These are phyloP conservation scores for Caenorhabditis remanei DNA, from an alignment of 1,140 invertebrate genomes.

Conservation along the genomic window DNA sequence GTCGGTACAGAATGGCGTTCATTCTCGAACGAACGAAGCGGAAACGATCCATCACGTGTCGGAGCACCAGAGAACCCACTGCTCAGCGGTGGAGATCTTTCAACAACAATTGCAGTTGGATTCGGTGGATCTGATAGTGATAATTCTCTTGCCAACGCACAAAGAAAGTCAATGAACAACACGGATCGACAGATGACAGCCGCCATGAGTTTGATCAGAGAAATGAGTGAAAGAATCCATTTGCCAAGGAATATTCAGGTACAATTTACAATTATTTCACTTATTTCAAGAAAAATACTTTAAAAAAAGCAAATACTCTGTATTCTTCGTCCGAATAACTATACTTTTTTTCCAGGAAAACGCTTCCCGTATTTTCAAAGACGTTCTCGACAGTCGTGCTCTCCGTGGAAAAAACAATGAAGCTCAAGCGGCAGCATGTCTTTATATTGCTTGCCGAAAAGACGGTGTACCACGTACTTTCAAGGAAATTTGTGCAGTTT, in stretches of 20 bases:
- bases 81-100: slow-evolving; percentile 93
- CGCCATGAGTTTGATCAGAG: slow-evolving; percentile 94
- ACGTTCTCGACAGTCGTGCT: slow-evolving; percentile 96
- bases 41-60: slow-evolving; percentile 97
- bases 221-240: slow-evolving; percentile 98
- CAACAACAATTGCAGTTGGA: slow-evolving; percentile 95
- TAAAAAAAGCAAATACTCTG: not conserved
- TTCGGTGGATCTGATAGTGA: slow-evolving; percentile 83
- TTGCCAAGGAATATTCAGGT: slow-evolving; percentile 83
- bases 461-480: slow-evolving; percentile 98
- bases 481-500: slow-evolving; percentile 97
- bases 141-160: slow-evolving; percentile 75
- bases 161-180: slow-evolving; percentile 73
- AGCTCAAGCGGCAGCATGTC: slow-evolving; percentile 96
- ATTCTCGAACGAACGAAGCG: slow-evolving; percentile 97
- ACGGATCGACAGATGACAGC: slow-evolving; percentile 90
- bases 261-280: not conserved
- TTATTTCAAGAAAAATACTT: too few species aligned
- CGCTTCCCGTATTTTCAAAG: slow-evolving; percentile 95
- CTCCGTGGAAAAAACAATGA: slow-evolving; percentile 94
- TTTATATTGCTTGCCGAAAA: slow-evolving; percentile 98
- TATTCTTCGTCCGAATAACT: slow-evolving; percentile 78
- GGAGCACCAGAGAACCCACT: slow-evolving; percentile 90
- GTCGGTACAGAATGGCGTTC: slow-evolving; percentile 99
- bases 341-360: slow-evolving; percentile 85